Percentiles rank a stretch among this genome's conserved stretches.
phyloP scores from a whole-genome alignment of 1,140 invertebrate species.

The Zaprionus tsacasi region DNA sequence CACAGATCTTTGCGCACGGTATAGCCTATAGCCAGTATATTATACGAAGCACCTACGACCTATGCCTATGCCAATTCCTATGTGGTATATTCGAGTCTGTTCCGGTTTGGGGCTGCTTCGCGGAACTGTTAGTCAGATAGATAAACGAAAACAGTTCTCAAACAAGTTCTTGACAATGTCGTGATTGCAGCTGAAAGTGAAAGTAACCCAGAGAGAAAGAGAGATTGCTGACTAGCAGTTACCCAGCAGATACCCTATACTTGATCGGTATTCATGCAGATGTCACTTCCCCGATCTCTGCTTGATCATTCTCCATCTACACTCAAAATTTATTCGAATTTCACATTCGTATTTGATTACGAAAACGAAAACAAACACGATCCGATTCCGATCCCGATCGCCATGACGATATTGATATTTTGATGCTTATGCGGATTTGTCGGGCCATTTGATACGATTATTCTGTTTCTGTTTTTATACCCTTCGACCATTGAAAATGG shows the following conservation, averaged over 20 bases:
- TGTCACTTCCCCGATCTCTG: background rate
- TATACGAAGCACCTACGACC: too few species aligned
- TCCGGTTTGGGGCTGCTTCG: constrained; percentile 13
- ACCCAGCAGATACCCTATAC: background rate
- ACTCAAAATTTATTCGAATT: constrained; percentile 15
- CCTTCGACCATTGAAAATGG: too few species aligned
- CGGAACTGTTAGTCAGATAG: background rate
- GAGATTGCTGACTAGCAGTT: background rate
- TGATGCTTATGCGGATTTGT: background rate
- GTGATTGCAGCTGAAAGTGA: background rate
- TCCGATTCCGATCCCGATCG: too few species aligned
- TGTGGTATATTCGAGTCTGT: constrained; percentile 16
- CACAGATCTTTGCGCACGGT: background rate
- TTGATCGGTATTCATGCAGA: background rate
- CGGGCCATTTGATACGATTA: constrained; percentile 8
- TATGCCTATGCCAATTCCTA: background rate
- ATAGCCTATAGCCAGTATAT: background rate
- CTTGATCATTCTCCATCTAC: background rate
- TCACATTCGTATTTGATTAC: constrained; percentile 14
- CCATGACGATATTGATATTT: background rate
- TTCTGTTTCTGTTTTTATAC: background rate
- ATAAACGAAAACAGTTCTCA: background rate
- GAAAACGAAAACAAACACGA: background rate
- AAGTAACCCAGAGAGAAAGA: background rate
- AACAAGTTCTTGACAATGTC: background rate